Conservation (phyloP, 2,797 vertebrate species). For the Paratrypauchen microcephalus region DNA sequence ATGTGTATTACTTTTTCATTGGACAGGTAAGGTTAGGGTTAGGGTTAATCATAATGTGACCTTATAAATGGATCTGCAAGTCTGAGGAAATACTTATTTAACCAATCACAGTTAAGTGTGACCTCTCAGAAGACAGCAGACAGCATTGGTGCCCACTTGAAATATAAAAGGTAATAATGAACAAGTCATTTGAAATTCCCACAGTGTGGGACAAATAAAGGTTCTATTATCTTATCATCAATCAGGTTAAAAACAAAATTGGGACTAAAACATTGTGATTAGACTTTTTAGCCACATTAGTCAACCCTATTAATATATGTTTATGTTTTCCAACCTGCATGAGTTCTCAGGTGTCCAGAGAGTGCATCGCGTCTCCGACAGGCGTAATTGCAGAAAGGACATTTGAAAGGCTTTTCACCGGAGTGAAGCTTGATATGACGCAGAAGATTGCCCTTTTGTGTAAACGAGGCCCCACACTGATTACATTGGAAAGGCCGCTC, state of each 20-base stretch:
- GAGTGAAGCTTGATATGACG: conserved; percentile 98
- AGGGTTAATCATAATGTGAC: too few relatives aligned
- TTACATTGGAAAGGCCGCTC: conserved; percentile 96
- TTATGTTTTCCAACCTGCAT: conserved; percentile 82
- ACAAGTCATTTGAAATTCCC: neutral
- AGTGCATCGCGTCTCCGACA: conserved; percentile 93
- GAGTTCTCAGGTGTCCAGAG: conserved; percentile 93
- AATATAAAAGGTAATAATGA: neutral
- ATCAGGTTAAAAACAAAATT: too few relatives aligned
- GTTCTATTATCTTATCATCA: too few relatives aligned
- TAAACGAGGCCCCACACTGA: conserved; percentile 97
- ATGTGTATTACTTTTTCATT: neutral
- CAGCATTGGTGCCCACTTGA: neutral
- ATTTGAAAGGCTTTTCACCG: conserved; percentile 97
- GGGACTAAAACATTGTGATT: too few relatives aligned
- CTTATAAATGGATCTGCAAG: too few relatives aligned
- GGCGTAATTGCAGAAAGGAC: conserved; percentile 93
- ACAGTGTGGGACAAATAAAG: too few relatives aligned
- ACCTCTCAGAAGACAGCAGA: neutral
- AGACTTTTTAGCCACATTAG: neutral
- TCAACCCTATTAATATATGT: neutral
- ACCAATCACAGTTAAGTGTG: neutral
- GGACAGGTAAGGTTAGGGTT: neutral
- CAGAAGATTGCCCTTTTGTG: conserved; percentile 95
- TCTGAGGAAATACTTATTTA: too few relatives aligned